Conservation (phyloP, 2,888 invertebrate genomes). For the Thyatira batis region DNA sequence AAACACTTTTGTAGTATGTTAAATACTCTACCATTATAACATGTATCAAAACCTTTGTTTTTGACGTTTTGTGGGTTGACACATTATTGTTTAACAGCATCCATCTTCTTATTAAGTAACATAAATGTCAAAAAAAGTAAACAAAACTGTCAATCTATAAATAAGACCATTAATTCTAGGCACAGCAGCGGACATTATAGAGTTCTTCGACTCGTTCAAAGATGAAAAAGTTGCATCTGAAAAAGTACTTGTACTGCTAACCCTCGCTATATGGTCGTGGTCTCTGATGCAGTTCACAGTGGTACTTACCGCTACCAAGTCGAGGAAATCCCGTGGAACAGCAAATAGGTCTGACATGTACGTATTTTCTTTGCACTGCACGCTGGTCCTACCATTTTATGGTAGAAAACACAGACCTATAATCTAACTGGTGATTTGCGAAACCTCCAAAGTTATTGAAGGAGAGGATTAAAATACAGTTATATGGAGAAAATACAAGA, state of each 20-base stretch:
- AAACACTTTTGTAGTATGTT: no score
- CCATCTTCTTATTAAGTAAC: no score
- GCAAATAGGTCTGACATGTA: conserved; percentile 81
- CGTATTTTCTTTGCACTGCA: conserved; percentile 46
- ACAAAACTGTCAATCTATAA: neutral
- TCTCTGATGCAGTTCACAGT: conserved; percentile 97
- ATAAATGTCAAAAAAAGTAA: neutral
- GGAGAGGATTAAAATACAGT: no score
- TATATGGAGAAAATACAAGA: no score
- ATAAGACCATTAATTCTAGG: conserved; percentile 68
- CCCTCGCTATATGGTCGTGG: conserved; percentile 96
- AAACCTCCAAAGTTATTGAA: neutral
- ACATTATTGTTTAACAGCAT: no score
- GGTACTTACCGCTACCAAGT: conserved; percentile 94
- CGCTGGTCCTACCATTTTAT: neutral
- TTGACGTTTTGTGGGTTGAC: no score
- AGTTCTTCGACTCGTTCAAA: conserved; percentile 98
- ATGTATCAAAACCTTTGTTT: no score
- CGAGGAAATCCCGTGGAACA: conserved; percentile 87
- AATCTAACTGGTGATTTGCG: neutral
- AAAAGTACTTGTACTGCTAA: conserved; percentile 90
- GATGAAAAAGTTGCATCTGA: conserved; percentile 91
- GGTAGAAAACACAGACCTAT: conserved; percentile 10
- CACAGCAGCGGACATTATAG: conserved; percentile 97
- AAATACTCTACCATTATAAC: no score